Conservation (phyloP, 2,113 vertebrate genomes). For the Silurus meridionalis region DNA sequence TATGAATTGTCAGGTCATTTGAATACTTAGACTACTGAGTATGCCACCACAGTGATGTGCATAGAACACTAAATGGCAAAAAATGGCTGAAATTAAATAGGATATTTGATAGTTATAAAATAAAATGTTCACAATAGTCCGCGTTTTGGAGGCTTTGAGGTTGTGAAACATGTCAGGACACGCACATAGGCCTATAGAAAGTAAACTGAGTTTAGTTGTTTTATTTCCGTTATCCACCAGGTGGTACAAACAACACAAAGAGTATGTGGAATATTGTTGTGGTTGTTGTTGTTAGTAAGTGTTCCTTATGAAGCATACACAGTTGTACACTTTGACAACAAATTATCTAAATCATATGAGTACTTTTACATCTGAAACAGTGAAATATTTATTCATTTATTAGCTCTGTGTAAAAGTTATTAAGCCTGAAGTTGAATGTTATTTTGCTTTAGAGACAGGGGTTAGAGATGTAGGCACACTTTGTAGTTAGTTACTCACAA, state of each 20-base stretch:
- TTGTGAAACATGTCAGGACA: background rate
- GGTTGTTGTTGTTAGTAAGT: background rate
- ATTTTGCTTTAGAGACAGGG: background rate
- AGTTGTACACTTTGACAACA: background rate
- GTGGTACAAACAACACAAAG: background rate
- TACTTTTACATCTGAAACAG: background rate
- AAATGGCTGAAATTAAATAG: background rate
- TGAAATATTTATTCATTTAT: background rate
- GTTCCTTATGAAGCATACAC: background rate
- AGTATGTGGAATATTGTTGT: background rate
- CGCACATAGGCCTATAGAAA: background rate
- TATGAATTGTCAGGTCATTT: background rate
- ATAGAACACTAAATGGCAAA: background rate
- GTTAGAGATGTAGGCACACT: slow-evolving; percentile 3
- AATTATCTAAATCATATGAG: background rate
- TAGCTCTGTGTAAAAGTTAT: background rate
- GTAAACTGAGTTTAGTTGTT: background rate
- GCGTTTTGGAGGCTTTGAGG: background rate
- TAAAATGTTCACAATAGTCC: background rate
- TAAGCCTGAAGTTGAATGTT: background rate
- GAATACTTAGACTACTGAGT: background rate
- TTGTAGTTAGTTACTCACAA: background rate
- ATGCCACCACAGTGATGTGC: background rate
- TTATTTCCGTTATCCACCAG: background rate
- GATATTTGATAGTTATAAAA: background rate